Evolutionary conservation across 2,797 vertebrate species (phyloP), one percentile per base, ranked within the genome.

Genomic region (Enteromius afrohamiltoni): DNA sequence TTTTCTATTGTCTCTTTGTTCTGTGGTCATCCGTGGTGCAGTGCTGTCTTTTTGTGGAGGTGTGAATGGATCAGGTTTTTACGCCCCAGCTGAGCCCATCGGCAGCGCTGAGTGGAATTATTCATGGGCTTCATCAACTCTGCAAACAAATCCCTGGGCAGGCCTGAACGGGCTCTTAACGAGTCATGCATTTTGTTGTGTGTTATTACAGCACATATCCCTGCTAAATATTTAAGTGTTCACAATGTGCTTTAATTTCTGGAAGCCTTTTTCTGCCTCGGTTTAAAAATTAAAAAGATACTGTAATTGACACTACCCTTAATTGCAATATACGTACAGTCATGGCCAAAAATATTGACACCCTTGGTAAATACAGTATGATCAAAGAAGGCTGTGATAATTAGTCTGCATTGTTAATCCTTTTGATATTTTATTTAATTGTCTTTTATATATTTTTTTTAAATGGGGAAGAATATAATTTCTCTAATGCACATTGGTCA

Each of bases 1-100:
- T 64, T 77, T 78, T 74, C 58, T 64, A 83, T 80, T 68, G 53
- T 80, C 9, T n/a, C 73, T 77, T 83, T 87, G 83, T 85, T 80
- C 42, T 14, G 16, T 34, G 71, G 73, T 55, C 76, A 77, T 77
- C 31, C 14, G 14, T 26, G 26, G 74, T 10, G 21, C 58, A 53
- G 29, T 21, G 23, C 34, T 69, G 42, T 75, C 80, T 67, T 79
- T 82, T 85, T 82, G 70, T 83, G 71, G 42, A 80, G 53, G 53
- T 80, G 70, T 80, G 42, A 75, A 69, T 69, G 45, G 14, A 80
- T 77, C 71, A 45, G 70, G 40, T 40, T 60, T 68, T 69, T 29
- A 71, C 58, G 16, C 67, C 60, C 76, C 49, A 77, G 45, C 49
- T 80, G 77, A 77, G 77, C 37, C 83, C 85, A 9, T 37, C 29